phyloP scores from a whole-genome alignment of 2,113 vertebrate species.

The Burhinus bistriatus region DNA sequence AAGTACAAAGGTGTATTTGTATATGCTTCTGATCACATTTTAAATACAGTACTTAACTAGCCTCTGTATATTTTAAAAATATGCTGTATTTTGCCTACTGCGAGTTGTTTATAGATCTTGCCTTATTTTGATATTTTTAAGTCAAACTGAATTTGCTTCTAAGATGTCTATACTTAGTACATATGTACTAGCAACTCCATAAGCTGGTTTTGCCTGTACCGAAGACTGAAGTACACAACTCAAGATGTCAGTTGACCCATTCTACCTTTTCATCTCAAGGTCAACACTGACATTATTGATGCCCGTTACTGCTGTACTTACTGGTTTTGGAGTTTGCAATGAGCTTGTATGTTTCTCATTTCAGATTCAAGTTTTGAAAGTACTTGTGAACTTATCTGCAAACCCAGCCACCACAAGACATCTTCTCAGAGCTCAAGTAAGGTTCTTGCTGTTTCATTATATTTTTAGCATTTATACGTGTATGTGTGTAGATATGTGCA shows the following conservation, averaged over 20 bases:
- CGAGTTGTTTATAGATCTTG: not conserved
- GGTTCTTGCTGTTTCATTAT: not conserved
- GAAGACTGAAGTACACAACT: not conserved
- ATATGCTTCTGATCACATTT: not conserved
- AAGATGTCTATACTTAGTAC: not conserved
- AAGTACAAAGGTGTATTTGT: not conserved
- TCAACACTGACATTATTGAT: not conserved
- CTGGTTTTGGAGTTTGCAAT: not conserved
- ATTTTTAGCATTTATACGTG: not conserved
- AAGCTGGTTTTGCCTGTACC: not conserved
- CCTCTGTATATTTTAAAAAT: not conserved
- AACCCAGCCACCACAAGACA: conserved; percentile 85
- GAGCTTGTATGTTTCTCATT: not conserved
- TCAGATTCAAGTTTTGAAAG: conserved; percentile 88
- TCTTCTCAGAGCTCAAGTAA: conserved; percentile 87
- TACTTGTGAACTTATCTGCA: conserved; percentile 92
- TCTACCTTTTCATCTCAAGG: not conserved
- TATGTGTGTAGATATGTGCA: not conserved
- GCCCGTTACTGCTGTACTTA: not conserved
- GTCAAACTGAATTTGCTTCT: not conserved
- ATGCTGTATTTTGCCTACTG: not conserved
- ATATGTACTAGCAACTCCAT: not conserved
- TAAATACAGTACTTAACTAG: not conserved
- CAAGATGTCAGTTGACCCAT: not conserved
- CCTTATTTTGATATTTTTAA: not conserved